phyloP scores from a whole-genome alignment of 2,797 vertebrate species.

The Gila robusta region DNA sequence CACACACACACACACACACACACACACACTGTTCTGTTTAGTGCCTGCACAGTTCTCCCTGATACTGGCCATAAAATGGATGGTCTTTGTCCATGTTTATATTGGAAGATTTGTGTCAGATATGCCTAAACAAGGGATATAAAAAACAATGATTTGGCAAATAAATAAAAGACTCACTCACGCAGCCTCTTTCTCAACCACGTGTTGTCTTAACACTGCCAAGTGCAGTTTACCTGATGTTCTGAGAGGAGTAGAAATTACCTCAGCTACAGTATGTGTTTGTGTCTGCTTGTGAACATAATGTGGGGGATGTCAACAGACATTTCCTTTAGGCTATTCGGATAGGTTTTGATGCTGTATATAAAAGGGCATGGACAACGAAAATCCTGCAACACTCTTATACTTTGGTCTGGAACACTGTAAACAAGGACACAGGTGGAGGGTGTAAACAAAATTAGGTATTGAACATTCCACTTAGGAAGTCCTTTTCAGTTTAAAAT shows the following conservation, averaged over 20 bases:
- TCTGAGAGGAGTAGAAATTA: constrained; percentile 19
- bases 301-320: constrained; percentile 39
- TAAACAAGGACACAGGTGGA: not conserved
- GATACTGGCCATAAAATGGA: constrained; percentile 81
- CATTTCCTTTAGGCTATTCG: not conserved
- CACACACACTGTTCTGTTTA: constrained; percentile 67
- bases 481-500: not conserved
- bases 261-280: constrained; percentile 19
- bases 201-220: constrained; percentile 12
- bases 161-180: constrained; percentile 39
- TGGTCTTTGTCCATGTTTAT: constrained; percentile 18
- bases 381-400: not conserved
- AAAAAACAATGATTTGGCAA: constrained; percentile 25
- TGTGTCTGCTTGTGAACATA: constrained; percentile 14
- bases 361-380: constrained; percentile 17
- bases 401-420: not conserved
- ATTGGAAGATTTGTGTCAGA: constrained; percentile 36
- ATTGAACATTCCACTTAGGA: not conserved
- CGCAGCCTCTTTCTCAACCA: constrained; percentile 9
- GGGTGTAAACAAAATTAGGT: not conserved
- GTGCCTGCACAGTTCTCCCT: constrained; percentile 76
- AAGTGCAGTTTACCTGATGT: constrained; percentile 32
- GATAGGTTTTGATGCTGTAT: constrained; percentile 6
- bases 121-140: constrained; percentile 28
- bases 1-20: too few relatives aligned